Percentiles rank a stretch among this genome's conserved stretches.
phyloP scores from a whole-genome alignment of 2,113 vertebrate species.

The Myiopsitta monachus region DNA sequence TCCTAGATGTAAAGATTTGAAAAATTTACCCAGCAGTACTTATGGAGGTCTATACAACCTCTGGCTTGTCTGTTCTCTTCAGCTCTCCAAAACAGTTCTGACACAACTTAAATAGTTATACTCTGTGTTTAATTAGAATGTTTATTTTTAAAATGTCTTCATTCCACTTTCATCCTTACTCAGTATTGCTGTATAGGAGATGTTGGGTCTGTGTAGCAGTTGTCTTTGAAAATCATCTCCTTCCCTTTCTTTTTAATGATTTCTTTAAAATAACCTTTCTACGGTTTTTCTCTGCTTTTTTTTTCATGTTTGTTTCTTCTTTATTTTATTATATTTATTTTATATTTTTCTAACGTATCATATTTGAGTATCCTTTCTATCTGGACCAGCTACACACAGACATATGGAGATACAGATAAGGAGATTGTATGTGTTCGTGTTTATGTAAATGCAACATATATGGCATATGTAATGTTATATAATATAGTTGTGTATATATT shows the following conservation, averaged over 20 bases:
- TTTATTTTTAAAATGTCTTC: not conserved
- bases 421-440: not conserved
- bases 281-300: not conserved
- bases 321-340: not conserved
- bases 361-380: not conserved
- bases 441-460: not conserved
- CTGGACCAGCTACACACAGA: not conserved
- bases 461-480: not conserved
- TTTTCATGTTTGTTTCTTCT: not conserved
- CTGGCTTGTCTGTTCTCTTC: not conserved
- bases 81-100: not conserved
- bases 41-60: not conserved
- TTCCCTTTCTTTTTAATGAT: not conserved
- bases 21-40: not conserved
- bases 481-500: not conserved
- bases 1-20: not conserved
- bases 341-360: not conserved
- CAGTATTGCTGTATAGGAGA: not conserved
- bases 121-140: not conserved
- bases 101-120: not conserved
- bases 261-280: not conserved
- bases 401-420: not conserved
- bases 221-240: not conserved
- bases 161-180: not conserved
- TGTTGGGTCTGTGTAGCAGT: not conserved